These are phyloP conservation scores for Meandrusa payeni DNA, from an alignment of 2,888 invertebrate genomes.

Conservation along the genomic window DNA sequence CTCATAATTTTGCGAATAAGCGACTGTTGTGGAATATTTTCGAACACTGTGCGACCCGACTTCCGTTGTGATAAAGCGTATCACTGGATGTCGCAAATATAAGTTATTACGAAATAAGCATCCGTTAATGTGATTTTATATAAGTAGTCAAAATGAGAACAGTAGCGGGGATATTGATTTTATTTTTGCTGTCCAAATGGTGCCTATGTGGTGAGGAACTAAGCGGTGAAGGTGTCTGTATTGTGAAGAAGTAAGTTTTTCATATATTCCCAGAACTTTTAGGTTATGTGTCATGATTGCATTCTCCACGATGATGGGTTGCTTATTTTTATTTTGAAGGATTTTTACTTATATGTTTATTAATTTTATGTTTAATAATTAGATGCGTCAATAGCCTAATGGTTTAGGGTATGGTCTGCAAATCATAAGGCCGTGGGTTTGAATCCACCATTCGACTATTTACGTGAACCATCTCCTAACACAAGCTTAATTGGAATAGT, in stretches of 20 bases:
- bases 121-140: neutral
- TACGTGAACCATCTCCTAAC: no score
- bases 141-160: slow-evolving; percentile 4
- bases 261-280: no score
- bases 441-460: no score
- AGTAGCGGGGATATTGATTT: neutral
- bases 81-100: slow-evolving; percentile 6
- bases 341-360: no score
- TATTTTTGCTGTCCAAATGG: slow-evolving; percentile 3
- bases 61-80: slow-evolving; percentile 17
- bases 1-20: slow-evolving; percentile 9
- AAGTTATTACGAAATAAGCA: slow-evolving; percentile 14
- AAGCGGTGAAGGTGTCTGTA: slow-evolving; percentile 7
- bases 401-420: no score
- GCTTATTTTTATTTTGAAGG: neutral
- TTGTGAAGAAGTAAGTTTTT: slow-evolving; percentile 9
- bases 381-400: no score
- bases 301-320: no score
- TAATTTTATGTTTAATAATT: no score
- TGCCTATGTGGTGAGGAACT: neutral
- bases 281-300: no score
- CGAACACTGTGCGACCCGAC: slow-evolving; percentile 1
- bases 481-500: no score
- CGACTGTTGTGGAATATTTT: slow-evolving; percentile 17
- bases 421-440: no score